Evolutionary conservation across 1,140 invertebrate genomes (phyloP).

Genomic region (Megathymus violae): DNA sequence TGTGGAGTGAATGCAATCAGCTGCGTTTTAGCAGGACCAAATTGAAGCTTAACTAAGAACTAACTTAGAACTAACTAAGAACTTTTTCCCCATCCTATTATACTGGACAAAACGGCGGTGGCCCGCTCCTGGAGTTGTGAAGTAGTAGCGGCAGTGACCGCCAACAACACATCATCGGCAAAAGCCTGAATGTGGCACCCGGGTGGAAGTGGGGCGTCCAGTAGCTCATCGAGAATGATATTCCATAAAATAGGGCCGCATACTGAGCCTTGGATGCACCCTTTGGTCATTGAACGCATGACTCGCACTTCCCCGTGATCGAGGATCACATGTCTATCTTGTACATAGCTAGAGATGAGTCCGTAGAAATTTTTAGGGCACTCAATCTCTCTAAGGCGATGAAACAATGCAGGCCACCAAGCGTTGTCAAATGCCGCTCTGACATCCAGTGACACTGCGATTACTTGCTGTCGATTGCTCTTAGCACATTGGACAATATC

Average conservation of each 20-base stretch:
- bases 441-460: conserved; percentile 43
- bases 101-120: conserved; percentile 21
- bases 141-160: not conserved
- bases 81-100: conserved; percentile 28
- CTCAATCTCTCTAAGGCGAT: conserved; percentile 18
- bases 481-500: conserved; percentile 3
- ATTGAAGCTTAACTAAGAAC: conserved; percentile 39
- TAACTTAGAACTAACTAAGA: too few relatives aligned
- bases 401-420: conserved; percentile 42
- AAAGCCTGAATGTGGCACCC: conserved; percentile 42
- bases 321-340: not conserved
- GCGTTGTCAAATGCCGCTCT: conserved; percentile 45
- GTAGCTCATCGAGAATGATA: conserved; percentile 34
- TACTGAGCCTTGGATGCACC: conserved; percentile 45
- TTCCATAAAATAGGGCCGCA: conserved; percentile 39
- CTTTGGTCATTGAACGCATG: conserved; percentile 31
- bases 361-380: conserved; percentile 40
- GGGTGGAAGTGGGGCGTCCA: conserved; percentile 14
- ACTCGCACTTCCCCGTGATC: not conserved
- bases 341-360: conserved; percentile 22
- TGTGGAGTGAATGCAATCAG: conserved; percentile 33
- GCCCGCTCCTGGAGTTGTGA: conserved; percentile 10
- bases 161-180: conserved; percentile 42
- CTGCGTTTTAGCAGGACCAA: conserved; percentile 37
- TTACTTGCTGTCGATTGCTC: not conserved